Evolutionary conservation across 1,140 invertebrate species (phyloP).

Genomic region (Aphaenogaster rudis): DNA sequence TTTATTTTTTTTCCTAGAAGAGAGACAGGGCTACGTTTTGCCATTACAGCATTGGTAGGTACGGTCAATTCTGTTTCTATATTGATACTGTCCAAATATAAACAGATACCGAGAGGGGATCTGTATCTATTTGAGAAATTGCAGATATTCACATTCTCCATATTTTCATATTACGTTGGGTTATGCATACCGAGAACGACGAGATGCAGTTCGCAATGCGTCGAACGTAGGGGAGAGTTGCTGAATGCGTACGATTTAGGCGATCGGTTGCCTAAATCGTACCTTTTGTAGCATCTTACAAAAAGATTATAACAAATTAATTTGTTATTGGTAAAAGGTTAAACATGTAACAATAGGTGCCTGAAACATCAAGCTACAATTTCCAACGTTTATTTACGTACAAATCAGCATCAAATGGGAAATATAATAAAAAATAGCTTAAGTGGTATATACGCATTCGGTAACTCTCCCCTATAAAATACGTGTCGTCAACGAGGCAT

Average conservation of each 20-base stretch:
- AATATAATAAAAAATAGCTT: too few species aligned
- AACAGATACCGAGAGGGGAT: not conserved
- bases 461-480: conserved; percentile 4
- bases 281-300: too few species aligned
- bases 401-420: too few species aligned
- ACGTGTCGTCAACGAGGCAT: conserved; percentile 5
- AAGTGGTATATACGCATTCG: too few species aligned
- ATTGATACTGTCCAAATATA: conserved; percentile 33
- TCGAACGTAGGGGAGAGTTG: not conserved
- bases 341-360: too few species aligned
- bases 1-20: conserved; percentile 10
- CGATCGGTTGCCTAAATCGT: too few species aligned
- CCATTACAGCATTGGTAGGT: conserved; percentile 70
- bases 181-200: not conserved
- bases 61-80: conserved; percentile 28
- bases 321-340: too few species aligned
- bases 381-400: too few species aligned
- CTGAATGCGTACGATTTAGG: too few species aligned
- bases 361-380: too few species aligned
- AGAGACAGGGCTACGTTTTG: conserved; percentile 55
- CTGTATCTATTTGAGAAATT: conserved; percentile 64
- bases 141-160: conserved; percentile 32
- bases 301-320: too few species aligned
- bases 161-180: conserved; percentile 15
- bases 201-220: conserved; percentile 7